A percentile compares a stretch with the other conserved stretches of the same genome.
phyloP scores from a whole-genome alignment of 2,113 vertebrate species.

The Phrynosoma platyrhinos region DNA sequence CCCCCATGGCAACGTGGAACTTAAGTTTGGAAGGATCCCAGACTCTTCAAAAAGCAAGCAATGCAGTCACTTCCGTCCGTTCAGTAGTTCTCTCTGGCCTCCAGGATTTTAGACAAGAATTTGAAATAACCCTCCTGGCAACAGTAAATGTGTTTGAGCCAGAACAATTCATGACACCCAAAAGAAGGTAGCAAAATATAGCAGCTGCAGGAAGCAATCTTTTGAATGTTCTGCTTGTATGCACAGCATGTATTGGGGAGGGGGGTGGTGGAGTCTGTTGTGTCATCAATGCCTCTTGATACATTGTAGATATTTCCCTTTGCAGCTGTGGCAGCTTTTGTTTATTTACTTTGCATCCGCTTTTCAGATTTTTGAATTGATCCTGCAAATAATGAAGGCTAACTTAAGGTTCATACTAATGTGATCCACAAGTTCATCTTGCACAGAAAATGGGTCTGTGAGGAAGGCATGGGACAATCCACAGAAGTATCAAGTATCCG shows the following conservation, averaged over 20 bases:
- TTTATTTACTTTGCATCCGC: not conserved
- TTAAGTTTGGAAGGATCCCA: conserved; percentile 16
- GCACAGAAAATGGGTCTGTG: not conserved
- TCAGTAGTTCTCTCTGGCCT: conserved; percentile 7
- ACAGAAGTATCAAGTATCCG: not conserved
- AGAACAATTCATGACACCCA: conserved; percentile 30
- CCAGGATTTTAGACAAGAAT: conserved; percentile 20
- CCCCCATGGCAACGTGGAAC: not conserved
- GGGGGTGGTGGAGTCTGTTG: not conserved
- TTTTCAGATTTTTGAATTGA: conserved; percentile 14
- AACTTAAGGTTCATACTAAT: not conserved
- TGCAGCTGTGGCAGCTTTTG: conserved; percentile 22
- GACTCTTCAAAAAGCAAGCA: not conserved
- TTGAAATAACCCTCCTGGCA: conserved; percentile 26
- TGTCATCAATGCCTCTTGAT: conserved; percentile 19
- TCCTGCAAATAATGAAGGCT: not conserved
- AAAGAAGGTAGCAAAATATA: conserved; percentile 27
- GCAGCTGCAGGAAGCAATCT: conserved; percentile 38
- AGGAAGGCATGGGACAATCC: not conserved
- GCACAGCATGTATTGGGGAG: not conserved
- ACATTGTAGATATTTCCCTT: not conserved
- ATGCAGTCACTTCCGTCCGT: conserved; percentile 11
- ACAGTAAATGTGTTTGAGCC: conserved; percentile 35
- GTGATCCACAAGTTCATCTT: not conserved
- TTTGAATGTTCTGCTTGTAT: conserved; percentile 11